Conservation (phyloP, 2,888 invertebrate species). For the Auanema freiburgensis region DNA sequence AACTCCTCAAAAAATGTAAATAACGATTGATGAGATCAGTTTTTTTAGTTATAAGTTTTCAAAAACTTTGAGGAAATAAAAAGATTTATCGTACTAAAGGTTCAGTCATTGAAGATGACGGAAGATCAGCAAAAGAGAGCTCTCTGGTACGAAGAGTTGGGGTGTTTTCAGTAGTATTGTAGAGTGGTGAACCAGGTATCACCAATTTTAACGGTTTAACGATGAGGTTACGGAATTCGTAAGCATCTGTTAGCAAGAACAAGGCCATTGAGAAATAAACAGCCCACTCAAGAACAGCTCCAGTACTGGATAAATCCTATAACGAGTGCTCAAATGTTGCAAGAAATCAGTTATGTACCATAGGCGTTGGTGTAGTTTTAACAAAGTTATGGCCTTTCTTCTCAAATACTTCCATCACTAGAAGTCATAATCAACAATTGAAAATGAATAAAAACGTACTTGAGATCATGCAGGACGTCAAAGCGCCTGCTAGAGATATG, state of each 20-base stretch:
- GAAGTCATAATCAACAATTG: background rate
- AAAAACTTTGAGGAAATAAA: background rate
- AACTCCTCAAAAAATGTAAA: no score
- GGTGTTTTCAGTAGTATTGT: no score
- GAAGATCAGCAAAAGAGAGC: conserved; percentile 19
- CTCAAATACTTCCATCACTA: conserved; percentile 23
- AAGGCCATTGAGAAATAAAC: conserved; percentile 19
- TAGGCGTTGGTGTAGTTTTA: conserved; percentile 18
- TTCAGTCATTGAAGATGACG: conserved; percentile 8
- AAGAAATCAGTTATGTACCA: conserved; percentile 8
- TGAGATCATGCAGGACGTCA: conserved; percentile 16
- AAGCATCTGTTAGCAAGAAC: conserved; percentile 21
- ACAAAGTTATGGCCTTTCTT: conserved; percentile 19
- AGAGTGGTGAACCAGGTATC: conserved; percentile 14
- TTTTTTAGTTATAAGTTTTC: no score
- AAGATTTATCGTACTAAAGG: conserved; percentile 15
- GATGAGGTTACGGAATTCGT: conserved; percentile 17
- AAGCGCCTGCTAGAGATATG: conserved; percentile 10
- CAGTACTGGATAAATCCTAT: conserved; percentile 9
- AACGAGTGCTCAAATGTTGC: background rate
- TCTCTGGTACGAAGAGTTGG: conserved; percentile 5
- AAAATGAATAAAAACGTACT: conserved; percentile 12
- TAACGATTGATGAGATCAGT: no score
- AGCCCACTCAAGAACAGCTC: conserved; percentile 21
- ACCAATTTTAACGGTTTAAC: conserved; percentile 19